These are phyloP conservation scores for Furcula furcula DNA, from an alignment of 2,888 invertebrate species.

Conservation along the genomic window DNA sequence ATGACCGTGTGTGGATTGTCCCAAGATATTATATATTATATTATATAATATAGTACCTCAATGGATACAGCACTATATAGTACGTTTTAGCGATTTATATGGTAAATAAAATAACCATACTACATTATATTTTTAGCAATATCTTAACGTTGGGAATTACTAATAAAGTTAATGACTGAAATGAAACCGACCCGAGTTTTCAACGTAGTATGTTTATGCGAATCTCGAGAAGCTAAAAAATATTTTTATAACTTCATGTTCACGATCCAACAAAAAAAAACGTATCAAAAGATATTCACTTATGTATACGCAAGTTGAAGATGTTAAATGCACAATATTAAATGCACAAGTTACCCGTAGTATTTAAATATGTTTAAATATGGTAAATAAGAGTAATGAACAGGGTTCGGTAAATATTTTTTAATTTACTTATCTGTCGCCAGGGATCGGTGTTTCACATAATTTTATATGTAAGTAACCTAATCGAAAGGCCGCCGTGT, in stretches of 20 bases:
- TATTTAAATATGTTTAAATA: conserved; percentile 25
- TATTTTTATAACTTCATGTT: conserved; percentile 49
- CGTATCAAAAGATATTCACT: conserved; percentile 29
- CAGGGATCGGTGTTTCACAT: conserved; percentile 62
- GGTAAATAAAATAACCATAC: conserved; percentile 39
- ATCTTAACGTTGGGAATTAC: conserved; percentile 21
- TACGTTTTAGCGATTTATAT: conserved; percentile 13
- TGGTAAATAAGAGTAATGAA: conserved; percentile 31
- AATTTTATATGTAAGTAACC: conserved; percentile 64
- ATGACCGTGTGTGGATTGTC: too few relatives aligned
- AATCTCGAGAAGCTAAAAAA: conserved; percentile 47
- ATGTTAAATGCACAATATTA: too few relatives aligned
- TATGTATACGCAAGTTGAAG: conserved; percentile 26
- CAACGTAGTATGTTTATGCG: conserved; percentile 62
- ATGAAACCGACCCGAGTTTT: conserved; percentile 66
- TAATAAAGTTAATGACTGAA: conserved; percentile 55
- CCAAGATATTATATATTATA: too few relatives aligned
- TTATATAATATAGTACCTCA: conserved; percentile 3
- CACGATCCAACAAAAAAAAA: conserved; percentile 35
- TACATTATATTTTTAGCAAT: conserved; percentile 24
- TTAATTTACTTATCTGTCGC: conserved; percentile 47
- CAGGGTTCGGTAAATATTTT: conserved; percentile 31
- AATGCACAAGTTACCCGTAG: conserved; percentile 18
- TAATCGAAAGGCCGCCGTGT: conserved; percentile 64
- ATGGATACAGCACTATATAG: conserved; percentile 1